A percentile compares a stretch with the other conserved stretches of the same genome.
phyloP scores from a whole-genome alignment of 2,888 invertebrate species.

The Pseudococcus longispinus region DNA sequence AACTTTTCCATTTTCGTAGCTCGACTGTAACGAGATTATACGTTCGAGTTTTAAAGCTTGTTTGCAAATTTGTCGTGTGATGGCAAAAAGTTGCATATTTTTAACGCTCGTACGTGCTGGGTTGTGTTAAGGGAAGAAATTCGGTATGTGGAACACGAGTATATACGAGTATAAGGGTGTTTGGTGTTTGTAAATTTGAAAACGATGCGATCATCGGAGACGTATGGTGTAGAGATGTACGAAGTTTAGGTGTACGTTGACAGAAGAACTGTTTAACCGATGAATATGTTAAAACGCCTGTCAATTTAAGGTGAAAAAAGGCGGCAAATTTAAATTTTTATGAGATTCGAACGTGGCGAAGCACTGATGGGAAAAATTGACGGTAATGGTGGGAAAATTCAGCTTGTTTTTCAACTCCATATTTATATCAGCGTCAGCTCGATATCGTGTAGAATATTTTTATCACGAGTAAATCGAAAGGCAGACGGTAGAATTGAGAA shows the following conservation, averaged over 20 bases:
- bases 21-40: conserved; percentile 17
- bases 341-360: not conserved
- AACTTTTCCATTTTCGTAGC: conserved; percentile 3
- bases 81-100: conserved; percentile 22
- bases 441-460: not conserved
- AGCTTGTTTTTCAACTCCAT: not conserved
- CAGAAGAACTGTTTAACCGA: not conserved
- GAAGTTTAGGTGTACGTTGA: not conserved
- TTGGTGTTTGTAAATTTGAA: conserved; percentile 17
- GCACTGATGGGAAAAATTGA: not conserved
- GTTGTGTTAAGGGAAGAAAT: not conserved
- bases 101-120: not conserved
- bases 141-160: conserved; percentile 13
- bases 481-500: not conserved
- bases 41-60: conserved; percentile 9
- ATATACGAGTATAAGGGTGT: not conserved
- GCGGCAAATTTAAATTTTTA: conserved; percentile 14
- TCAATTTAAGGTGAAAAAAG: not conserved
- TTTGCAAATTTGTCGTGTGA: conserved; percentile 11
- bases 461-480: not conserved
- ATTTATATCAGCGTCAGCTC: not conserved
- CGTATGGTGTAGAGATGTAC: too few species aligned
- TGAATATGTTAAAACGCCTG: conserved; percentile 3
- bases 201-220: not conserved
- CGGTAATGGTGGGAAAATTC: not conserved